Percentiles rank a stretch among this genome's conserved stretches.
These are phyloP conservation scores for Polydesmus complanatus DNA, from an alignment of 2,888 invertebrate genomes.

Conservation along the genomic window DNA sequence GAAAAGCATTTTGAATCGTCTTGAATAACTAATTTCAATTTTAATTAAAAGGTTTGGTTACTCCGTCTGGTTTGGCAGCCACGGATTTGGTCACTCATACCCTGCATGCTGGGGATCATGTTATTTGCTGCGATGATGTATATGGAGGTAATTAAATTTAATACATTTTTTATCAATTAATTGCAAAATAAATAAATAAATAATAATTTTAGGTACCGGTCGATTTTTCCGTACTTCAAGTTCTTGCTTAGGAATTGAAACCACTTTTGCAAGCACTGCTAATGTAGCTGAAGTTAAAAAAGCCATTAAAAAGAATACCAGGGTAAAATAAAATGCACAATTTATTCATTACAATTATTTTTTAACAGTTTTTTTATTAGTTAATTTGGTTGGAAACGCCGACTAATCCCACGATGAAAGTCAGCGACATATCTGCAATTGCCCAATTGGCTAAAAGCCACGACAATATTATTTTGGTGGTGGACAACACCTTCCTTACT, in stretches of 20 bases:
- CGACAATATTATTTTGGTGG: constrained; percentile 51
- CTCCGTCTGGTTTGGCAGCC: constrained; percentile 83
- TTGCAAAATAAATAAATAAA: neutral
- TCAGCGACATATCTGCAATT: constrained; percentile 69
- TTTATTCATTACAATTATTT: neutral
- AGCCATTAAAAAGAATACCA: constrained; percentile 67
- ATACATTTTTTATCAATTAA: neutral
- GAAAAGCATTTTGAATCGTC: too few relatives aligned
- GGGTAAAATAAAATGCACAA: constrained; percentile 41
- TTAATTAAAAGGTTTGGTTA: constrained; percentile 34
- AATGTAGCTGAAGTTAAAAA: constrained; percentile 48
- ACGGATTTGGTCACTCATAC: constrained; percentile 59
- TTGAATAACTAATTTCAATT: too few relatives aligned
- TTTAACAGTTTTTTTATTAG: constrained; percentile 23
- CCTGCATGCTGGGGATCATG: constrained; percentile 71
- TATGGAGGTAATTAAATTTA: constrained; percentile 58
- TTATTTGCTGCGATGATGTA: constrained; percentile 79
- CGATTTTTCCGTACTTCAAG: constrained; percentile 48
- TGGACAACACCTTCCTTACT: constrained; percentile 89
- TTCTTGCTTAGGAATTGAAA: constrained; percentile 53
- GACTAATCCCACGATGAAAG: constrained; percentile 83
- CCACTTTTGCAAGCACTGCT: constrained; percentile 64
- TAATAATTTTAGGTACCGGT: constrained; percentile 45
- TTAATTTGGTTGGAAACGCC: constrained; percentile 87
- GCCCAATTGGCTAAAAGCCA: constrained; percentile 42